Conservation (phyloP, 2,797 vertebrate genomes). For the Tamandua tetradactyla region DNA sequence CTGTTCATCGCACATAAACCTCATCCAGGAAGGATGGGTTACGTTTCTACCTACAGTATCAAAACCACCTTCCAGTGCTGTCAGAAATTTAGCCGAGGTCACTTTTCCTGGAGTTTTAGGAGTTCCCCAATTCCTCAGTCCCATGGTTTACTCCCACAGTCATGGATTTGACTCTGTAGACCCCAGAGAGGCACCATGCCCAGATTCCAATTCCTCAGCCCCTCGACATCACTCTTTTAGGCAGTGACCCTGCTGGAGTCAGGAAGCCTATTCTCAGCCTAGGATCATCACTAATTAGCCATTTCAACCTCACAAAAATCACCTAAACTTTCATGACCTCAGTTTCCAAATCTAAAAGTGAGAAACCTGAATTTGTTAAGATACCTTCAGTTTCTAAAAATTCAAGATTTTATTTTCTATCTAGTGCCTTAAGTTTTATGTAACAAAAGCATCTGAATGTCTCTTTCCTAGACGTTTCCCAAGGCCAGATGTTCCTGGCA, state of each 20-base stretch:
- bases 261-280: neutral
- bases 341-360: constrained; percentile 42
- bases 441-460: constrained; percentile 66
- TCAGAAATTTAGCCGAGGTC: neutral
- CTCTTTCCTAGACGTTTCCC: constrained; percentile 45
- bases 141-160: neutral
- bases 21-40: neutral
- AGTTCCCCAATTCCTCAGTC: neutral
- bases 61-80: neutral
- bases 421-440: constrained; percentile 40
- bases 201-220: neutral
- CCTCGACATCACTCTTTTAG: neutral
- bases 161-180: neutral
- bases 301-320: neutral
- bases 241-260: neutral
- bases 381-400: constrained; percentile 34
- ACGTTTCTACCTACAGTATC: neutral
- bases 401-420: constrained; percentile 8
- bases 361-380: neutral
- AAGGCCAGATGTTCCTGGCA: constrained; percentile 75
- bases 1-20: neutral
- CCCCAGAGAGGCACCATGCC: neutral
- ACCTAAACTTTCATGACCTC: neutral
- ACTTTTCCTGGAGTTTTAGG: neutral
- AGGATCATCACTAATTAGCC: neutral